Conservation (phyloP, 2,797 vertebrate genomes). For the Onychomys leucogaster region DNA sequence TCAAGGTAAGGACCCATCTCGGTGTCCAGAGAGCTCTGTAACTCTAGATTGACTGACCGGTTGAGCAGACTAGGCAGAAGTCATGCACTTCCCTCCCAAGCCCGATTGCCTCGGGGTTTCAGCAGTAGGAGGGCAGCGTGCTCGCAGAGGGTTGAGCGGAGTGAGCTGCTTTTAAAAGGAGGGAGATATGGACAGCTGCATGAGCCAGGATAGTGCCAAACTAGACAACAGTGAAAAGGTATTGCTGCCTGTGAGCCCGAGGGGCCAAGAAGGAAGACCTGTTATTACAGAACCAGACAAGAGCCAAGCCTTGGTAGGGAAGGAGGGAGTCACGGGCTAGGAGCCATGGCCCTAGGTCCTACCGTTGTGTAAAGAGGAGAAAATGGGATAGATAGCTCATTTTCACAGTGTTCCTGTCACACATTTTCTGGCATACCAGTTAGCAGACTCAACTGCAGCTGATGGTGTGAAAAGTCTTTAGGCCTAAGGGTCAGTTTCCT, state of each 20-base stretch:
- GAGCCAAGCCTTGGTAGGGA: neutral
- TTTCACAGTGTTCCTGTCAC: neutral
- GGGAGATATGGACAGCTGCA: neutral
- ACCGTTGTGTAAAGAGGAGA: neutral
- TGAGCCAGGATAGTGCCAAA: neutral
- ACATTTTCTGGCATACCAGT: neutral
- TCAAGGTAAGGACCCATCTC: slow-evolving; percentile 60
- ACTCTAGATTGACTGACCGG: neutral
- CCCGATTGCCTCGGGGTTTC: neutral
- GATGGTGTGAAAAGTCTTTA: neutral
- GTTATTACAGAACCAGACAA: neutral
- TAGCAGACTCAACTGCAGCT: neutral
- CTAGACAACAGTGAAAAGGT: neutral
- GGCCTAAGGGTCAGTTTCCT: neutral
- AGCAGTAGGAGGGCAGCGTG: neutral
- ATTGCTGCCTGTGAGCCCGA: neutral
- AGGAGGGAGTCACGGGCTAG: neutral
- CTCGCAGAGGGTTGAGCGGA: neutral
- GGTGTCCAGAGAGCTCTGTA: neutral
- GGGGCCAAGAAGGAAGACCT: neutral
- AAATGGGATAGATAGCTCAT: neutral
- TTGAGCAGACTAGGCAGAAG: neutral
- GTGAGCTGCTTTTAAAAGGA: neutral
- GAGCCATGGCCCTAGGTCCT: neutral
- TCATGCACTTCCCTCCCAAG: neutral